Evolutionary conservation across 2,888 invertebrate species (phyloP).

Genomic region (Lacanobia wlatinum): DNA sequence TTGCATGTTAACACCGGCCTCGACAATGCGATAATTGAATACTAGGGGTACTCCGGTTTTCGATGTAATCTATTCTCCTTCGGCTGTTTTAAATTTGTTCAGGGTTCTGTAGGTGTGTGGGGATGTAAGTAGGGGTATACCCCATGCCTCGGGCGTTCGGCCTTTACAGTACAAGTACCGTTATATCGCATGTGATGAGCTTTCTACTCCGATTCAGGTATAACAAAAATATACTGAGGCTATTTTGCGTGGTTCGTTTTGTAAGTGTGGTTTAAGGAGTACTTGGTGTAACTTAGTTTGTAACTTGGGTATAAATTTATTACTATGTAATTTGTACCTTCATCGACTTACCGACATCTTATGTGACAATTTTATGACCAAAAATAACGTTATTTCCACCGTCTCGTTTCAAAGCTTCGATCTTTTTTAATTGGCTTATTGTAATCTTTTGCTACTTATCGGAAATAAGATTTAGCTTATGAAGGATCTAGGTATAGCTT

Average conservation of each 20-base stretch:
- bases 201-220: slow-evolving; percentile 1
- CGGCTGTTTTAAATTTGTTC: slow-evolving; percentile 78
- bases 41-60: slow-evolving; percentile 68
- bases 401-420: too few species aligned
- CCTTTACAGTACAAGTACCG: background rate
- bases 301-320: too few species aligned
- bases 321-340: too few species aligned
- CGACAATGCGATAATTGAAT: slow-evolving; percentile 85
- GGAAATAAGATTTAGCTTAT: background rate
- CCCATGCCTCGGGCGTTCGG: slow-evolving; percentile 28
- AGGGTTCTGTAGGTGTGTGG: slow-evolving; percentile 19
- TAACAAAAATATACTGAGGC: background rate
- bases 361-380: too few species aligned
- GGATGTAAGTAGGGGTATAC: background rate
- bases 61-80: slow-evolving; percentile 79
- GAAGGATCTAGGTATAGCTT: too few species aligned
- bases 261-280: too few species aligned
- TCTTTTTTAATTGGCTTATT: too few species aligned
- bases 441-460: too few species aligned
- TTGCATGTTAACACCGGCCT: slow-evolving; percentile 85
- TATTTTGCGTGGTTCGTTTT: slow-evolving; percentile 9
- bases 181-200: slow-evolving; percentile 12
- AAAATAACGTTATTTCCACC: too few species aligned
- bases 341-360: too few species aligned
- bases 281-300: too few species aligned